Percentiles rank a stretch among this genome's conserved stretches.
Evolutionary conservation across 2,797 vertebrate species (phyloP).

Genomic region (Psittacula echo): DNA sequence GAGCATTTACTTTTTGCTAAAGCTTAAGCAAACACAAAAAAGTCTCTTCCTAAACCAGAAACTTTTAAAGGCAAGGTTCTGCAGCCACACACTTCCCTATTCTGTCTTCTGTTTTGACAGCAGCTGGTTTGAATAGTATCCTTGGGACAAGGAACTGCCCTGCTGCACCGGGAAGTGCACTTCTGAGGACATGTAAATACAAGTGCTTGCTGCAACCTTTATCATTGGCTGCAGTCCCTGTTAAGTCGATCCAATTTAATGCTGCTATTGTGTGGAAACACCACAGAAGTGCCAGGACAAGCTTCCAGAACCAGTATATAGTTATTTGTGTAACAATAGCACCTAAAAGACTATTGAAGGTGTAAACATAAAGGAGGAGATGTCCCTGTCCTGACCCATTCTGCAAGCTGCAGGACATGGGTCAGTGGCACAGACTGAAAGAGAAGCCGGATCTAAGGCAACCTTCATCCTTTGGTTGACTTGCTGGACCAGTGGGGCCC

Average conservation of each 20-base stretch:
- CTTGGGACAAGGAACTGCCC: neutral
- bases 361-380: too few relatives aligned
- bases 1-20: neutral
- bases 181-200: neutral
- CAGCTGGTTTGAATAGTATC: accelerated
- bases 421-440: neutral
- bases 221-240: neutral
- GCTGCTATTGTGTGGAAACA: neutral
- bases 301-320: neutral
- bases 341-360: neutral
- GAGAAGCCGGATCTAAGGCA: neutral
- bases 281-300: neutral
- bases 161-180: accelerated
- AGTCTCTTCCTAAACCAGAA: neutral
- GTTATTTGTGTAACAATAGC: neutral
- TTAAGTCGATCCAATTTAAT: accelerated
- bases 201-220: neutral
- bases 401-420: neutral
- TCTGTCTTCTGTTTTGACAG: neutral
- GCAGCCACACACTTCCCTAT: neutral
- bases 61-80: neutral
- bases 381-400: too few relatives aligned
- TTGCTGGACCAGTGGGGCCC: accelerated
- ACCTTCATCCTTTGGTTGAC: neutral
- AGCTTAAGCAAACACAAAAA: neutral